Evolutionary conservation across 2,113 vertebrate genomes (phyloP).

Genomic region (Chaetodon auriga): DNA sequence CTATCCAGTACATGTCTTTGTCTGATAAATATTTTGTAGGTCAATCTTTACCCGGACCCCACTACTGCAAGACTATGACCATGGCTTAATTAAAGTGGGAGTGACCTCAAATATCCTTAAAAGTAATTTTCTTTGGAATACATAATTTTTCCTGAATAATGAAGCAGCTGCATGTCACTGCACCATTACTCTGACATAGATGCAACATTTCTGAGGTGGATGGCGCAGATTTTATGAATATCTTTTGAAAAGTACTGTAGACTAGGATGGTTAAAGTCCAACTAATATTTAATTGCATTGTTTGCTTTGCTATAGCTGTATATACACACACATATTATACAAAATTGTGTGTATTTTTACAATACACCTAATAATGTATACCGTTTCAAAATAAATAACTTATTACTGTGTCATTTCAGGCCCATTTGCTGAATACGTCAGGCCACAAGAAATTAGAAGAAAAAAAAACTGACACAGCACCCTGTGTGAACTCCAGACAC

Average conservation of each 20-base stretch:
- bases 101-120: not conserved
- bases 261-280: no score
- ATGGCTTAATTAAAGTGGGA: not conserved
- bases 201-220: no score
- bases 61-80: not conserved
- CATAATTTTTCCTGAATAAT: not conserved
- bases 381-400: not conserved
- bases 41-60: not conserved
- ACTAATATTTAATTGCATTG: no score
- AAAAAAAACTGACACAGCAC: not conserved
- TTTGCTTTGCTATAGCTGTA: no score
- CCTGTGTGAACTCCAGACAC: slow-evolving; percentile 23
- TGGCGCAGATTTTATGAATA: no score
- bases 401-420: not conserved
- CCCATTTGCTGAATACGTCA: not conserved
- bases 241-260: no score
- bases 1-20: not conserved
- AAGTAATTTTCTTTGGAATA: not conserved
- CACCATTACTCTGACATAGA: not conserved
- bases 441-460: not conserved
- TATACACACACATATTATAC: no score
- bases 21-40: not conserved
- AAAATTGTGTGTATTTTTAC: no score
- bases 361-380: no score
- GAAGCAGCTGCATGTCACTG: not conserved